Conservation (phyloP, 2,888 invertebrate species). For the Dynastes maya region DNA sequence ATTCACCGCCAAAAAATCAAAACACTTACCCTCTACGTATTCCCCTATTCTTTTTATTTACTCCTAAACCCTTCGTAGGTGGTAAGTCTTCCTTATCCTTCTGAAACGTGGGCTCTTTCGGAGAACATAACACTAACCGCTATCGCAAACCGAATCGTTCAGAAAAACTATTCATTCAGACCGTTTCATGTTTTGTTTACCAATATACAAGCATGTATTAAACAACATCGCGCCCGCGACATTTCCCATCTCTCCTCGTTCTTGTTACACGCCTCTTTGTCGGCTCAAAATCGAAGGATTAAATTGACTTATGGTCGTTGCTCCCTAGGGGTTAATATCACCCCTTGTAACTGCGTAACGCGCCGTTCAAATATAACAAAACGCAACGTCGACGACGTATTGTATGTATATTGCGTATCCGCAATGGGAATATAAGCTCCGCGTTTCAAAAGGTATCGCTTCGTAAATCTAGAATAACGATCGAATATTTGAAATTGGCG, state of each 20-base stretch:
- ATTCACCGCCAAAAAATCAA: neutral
- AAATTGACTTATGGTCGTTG: conserved; percentile 34
- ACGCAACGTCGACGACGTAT: too few relatives aligned
- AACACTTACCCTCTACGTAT: neutral
- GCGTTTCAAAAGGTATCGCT: too few relatives aligned
- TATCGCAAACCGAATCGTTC: neutral
- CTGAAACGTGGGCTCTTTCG: neutral
- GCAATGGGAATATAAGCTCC: too few relatives aligned
- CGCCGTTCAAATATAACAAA: too few relatives aligned
- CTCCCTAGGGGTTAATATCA: conserved; percentile 29
- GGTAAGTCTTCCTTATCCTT: neutral
- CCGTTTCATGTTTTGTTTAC: conserved; percentile 6
- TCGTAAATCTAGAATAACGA: too few relatives aligned
- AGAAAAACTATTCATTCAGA: neutral
- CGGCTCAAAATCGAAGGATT: conserved; percentile 19
- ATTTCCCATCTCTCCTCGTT: too few relatives aligned
- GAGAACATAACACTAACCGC: neutral
- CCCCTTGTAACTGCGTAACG: neutral
- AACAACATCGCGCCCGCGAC: too few relatives aligned
- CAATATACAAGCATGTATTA: neutral
- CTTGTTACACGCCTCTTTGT: neutral
- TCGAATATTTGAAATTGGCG: too few relatives aligned
- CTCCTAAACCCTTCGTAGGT: neutral
- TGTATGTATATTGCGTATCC: too few relatives aligned
- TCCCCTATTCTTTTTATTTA: neutral